phyloP scores from a whole-genome alignment of 53 echinoderm and acorn worm species.

The Henricia sp. region DNA sequence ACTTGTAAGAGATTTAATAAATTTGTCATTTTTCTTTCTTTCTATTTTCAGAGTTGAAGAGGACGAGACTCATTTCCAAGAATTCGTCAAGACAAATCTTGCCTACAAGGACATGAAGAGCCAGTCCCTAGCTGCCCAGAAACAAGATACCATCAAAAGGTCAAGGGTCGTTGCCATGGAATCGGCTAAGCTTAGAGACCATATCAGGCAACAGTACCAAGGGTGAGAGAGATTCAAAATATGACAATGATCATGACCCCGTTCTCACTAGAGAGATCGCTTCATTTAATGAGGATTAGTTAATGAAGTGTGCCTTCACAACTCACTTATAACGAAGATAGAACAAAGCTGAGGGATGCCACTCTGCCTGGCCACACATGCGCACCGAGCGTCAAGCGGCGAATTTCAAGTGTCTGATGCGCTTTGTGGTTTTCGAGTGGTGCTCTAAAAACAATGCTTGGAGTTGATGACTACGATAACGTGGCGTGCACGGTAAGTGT shows the following conservation, averaged over 20 bases:
- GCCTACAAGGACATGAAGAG: constrained; percentile 57
- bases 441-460: no score
- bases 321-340: not conserved
- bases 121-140: constrained; percentile 19
- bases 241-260: no score
- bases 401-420: no score
- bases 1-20: no score
- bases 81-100: constrained; percentile 18
- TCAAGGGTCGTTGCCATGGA: constrained; percentile 62
- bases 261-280: no score
- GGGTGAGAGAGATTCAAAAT: constrained; percentile 30
- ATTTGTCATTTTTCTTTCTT: not conserved
- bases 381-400: no score
- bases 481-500: no score
- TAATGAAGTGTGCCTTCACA: not conserved
- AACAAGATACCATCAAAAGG: constrained; percentile 33
- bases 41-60: constrained; percentile 49
- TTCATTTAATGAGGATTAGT: no score
- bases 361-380: no score
- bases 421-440: no score
- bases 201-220: constrained; percentile 54
- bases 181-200: constrained; percentile 59
- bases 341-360: no score
- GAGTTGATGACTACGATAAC: no score
- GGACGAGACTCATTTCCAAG: constrained; percentile 46